These are phyloP conservation scores for Drosophila pegasa DNA, from an alignment of 2,888 invertebrate genomes.

Conservation along the genomic window DNA sequence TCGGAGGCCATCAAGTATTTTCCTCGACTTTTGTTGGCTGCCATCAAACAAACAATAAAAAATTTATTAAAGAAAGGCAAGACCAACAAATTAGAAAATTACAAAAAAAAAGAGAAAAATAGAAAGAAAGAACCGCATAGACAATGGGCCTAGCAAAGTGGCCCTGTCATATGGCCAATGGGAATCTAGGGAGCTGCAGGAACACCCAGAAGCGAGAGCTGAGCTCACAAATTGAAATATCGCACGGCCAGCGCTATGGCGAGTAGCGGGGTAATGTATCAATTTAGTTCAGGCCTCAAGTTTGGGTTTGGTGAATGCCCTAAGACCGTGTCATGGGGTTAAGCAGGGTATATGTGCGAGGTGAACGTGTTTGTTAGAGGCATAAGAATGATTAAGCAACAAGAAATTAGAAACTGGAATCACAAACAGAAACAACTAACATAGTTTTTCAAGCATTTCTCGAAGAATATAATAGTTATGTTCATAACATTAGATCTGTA, in stretches of 20 bases:
- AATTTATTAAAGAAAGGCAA: slow-evolving; percentile 76
- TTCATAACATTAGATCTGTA: too few relatives aligned
- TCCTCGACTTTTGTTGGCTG: slow-evolving; percentile 43
- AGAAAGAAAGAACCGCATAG: slow-evolving; percentile 17
- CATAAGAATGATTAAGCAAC: too few relatives aligned
- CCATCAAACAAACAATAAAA: slow-evolving; percentile 80
- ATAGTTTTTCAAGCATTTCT: neutral
- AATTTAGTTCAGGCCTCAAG: slow-evolving; percentile 62
- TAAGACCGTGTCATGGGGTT: neutral
- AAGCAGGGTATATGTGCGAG: neutral
- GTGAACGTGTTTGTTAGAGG: neutral
- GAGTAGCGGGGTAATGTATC: slow-evolving; percentile 66
- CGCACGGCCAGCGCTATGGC: slow-evolving; percentile 30
- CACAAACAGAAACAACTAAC: neutral
- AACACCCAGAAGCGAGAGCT: slow-evolving; percentile 71
- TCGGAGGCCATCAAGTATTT: slow-evolving; percentile 67
- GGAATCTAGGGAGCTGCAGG: slow-evolving; percentile 35
- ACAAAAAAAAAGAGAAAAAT: slow-evolving; percentile 23
- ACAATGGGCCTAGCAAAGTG: slow-evolving; percentile 68
- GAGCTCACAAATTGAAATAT: slow-evolving; percentile 64
- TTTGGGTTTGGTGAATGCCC: slow-evolving; percentile 17
- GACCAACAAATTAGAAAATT: slow-evolving; percentile 68
- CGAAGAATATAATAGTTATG: neutral
- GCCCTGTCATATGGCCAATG: slow-evolving; percentile 73
- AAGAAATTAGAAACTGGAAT: neutral